phyloP scores from a whole-genome alignment of 2,888 invertebrate species.

The Drosophila tanythrix region DNA sequence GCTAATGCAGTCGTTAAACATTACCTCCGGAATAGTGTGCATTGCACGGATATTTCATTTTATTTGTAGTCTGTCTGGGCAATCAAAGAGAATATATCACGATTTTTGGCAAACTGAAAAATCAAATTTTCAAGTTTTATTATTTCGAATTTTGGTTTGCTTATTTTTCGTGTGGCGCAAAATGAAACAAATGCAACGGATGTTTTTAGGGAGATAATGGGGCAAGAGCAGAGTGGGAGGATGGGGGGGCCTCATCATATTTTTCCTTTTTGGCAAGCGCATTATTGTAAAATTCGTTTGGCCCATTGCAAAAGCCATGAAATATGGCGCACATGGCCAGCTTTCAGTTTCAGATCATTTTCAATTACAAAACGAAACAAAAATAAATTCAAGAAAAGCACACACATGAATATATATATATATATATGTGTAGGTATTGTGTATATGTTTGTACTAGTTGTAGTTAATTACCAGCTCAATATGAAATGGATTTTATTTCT shows the following conservation, averaged over 20 bases:
- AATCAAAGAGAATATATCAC: background rate
- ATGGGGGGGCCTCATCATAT: background rate
- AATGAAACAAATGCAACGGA: conserved; percentile 18
- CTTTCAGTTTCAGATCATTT: conserved; percentile 48
- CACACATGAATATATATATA: background rate
- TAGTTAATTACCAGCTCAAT: conserved; percentile 52
- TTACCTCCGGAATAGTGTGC: conserved; percentile 1
- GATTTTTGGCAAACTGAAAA: conserved; percentile 34
- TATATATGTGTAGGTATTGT: background rate
- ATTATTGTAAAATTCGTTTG: conserved; percentile 61
- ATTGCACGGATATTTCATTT: background rate
- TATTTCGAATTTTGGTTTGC: conserved; percentile 15
- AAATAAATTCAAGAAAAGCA: conserved; percentile 6
- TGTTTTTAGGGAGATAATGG: conserved; percentile 9
- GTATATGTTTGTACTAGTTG: background rate
- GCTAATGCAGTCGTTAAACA: background rate
- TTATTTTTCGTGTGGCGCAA: conserved; percentile 13
- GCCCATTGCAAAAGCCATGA: conserved; percentile 65
- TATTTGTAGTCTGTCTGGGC: background rate
- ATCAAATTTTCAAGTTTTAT: conserved; percentile 20
- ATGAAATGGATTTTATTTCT: conserved; percentile 41
- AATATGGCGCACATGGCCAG: conserved; percentile 54
- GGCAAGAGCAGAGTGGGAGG: background rate
- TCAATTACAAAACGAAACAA: conserved; percentile 24
- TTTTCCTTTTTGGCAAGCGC: conserved; percentile 48